phyloP scores from a whole-genome alignment of 2,797 vertebrate species.

The Platalea minor region DNA sequence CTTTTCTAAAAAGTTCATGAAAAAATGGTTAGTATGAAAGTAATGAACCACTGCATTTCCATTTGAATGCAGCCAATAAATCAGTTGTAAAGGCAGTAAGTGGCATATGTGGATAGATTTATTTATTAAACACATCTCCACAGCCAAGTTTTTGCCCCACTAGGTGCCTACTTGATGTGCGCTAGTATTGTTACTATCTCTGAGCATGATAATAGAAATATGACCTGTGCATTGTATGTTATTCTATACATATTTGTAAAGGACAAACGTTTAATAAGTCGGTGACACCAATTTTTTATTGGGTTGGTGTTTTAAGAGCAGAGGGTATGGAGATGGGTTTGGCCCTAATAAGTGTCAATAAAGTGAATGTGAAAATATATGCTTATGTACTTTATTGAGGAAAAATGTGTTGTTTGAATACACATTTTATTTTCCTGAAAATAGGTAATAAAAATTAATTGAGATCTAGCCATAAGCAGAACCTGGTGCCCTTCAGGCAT shows the following conservation, averaged over 20 bases:
- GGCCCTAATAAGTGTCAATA: not conserved
- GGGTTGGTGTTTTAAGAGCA: not conserved
- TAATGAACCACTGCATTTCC: not conserved
- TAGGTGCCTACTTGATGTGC: not conserved
- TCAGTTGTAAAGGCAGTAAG: not conserved
- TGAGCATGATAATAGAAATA: rapidly evolving
- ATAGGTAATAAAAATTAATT: not conserved
- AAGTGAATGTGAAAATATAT: not conserved
- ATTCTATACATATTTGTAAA: not conserved
- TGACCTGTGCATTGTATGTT: not conserved
- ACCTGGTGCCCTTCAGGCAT: not conserved
- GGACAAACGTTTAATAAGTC: not conserved
- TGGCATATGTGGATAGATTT: not conserved
- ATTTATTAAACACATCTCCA: not conserved
- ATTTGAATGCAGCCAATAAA: not conserved
- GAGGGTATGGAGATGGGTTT: not conserved
- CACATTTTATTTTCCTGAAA: not conserved
- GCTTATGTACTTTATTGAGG: not conserved
- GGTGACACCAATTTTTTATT: not conserved
- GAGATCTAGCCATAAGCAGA: not conserved
- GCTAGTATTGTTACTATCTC: not conserved
- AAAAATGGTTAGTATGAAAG: not conserved
- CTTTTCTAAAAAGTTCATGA: not conserved
- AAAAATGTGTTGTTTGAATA: not conserved
- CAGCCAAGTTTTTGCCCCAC: not conserved